Conservation (phyloP, 1,140 invertebrate genomes). For the Plectrocnemia conspersa region DNA sequence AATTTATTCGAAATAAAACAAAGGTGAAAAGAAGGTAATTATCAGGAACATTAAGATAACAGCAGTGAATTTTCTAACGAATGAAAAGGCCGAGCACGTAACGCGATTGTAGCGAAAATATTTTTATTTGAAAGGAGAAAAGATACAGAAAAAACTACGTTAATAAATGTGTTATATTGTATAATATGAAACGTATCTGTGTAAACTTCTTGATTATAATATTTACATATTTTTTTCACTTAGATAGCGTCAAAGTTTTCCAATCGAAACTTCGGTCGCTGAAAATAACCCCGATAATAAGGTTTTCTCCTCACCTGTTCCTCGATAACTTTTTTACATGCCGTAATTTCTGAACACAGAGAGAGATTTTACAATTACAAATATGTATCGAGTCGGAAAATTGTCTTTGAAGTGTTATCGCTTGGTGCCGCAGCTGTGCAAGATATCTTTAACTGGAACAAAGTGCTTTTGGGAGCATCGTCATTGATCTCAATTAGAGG, state of each 20-base stretch:
- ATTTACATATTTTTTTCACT: conserved; percentile 22
- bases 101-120: no score
- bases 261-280: conserved; percentile 27
- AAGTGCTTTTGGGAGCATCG: conserved; percentile 24
- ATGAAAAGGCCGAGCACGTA: no score
- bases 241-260: conserved; percentile 27
- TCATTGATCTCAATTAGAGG: conserved; percentile 35
- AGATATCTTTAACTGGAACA: conserved; percentile 28
- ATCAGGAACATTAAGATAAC: no score
- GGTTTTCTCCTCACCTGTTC: conserved; percentile 1
- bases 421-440: conserved; percentile 19
- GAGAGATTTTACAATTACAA: conserved; percentile 11
- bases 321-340: background rate
- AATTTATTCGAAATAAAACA: no score
- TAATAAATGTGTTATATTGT: background rate
- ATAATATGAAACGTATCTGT: no score
- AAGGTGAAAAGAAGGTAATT: no score
- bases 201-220: no score
- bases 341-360: background rate
- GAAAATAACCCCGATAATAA: conserved; percentile 12
- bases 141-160: background rate
- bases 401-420: conserved; percentile 5
- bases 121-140: background rate
- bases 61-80: no score
- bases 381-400: background rate